Evolutionary conservation across 1,140 invertebrate species (phyloP).

Genomic region (Dolichoris vasculosae): DNA sequence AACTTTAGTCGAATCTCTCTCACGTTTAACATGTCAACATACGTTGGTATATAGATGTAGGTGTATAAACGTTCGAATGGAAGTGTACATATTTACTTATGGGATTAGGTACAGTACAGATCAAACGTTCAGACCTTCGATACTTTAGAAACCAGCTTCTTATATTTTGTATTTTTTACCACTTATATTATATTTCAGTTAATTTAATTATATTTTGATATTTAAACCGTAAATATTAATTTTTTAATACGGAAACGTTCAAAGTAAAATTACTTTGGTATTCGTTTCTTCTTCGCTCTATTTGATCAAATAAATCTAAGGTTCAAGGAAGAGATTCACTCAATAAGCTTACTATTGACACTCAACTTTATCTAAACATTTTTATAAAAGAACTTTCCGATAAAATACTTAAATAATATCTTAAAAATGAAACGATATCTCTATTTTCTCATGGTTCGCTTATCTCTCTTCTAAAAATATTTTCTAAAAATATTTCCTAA

Average conservation of each 20-base stretch:
- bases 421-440: not conserved
- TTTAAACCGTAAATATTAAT: not conserved
- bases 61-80: not conserved
- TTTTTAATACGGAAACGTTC: not conserved
- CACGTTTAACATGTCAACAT: conserved; percentile 7
- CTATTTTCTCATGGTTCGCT: not conserved
- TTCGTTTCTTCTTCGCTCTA: not conserved
- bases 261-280: not conserved
- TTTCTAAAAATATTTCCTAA: too few species aligned
- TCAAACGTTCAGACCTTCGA: too few species aligned
- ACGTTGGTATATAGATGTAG: not conserved
- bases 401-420: not conserved
- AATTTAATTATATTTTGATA: not conserved
- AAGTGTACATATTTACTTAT: not conserved
- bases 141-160: not conserved
- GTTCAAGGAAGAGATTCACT: not conserved
- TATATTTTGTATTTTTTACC: too few species aligned
- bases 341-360: not conserved
- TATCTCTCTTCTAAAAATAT: not conserved
- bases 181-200: not conserved
- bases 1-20: conserved; percentile 17
- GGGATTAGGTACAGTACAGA: not conserved
- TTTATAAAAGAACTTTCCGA: not conserved
- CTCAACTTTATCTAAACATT: not conserved
- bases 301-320: not conserved